Base-by-base conservation (phyloP, 2,797 vertebrate genomes). In the Dallia pectoralis region DNA sequence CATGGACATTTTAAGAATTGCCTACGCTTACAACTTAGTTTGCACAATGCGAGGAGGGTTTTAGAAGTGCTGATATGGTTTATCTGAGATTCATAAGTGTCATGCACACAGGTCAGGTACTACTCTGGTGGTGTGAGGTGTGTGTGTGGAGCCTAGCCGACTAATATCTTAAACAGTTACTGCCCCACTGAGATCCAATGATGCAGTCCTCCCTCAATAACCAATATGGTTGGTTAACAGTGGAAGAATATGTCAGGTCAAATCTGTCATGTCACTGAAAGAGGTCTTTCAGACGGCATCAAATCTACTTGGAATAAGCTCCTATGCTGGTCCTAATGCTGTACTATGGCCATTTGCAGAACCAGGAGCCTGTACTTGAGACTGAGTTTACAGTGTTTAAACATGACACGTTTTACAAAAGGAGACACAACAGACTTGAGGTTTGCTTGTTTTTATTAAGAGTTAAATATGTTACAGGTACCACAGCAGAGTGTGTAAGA, bases 361-460 rank as follows among this genome's bases (percentile, higher is more conserved):
- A 19, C 51, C 51, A 53, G 8, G 9, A 27, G 59, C 19, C 12
- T 27, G 27, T 62, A 27, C 59, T 15, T 30, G 36, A 36, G 25
- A 22, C 36, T 32, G 1, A 32, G n/a, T 44, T 15, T 67, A 1
- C 14, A 25, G 4, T 70, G 74, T 75, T 67, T 36, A 49, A 49
- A 62, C 51, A 30, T n/a, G n/a, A 19, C 32, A 44, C 64, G 22
- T 53, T 53, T 69, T 27, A 19, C 11, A 15, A 62, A 71, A 71
- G 14, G 36, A 36, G 32, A 32, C 14, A 32, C 14, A 30, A 19
- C 3, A 12, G 29, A 63, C 3, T 12, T 30, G 29, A 14, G 9
- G 19, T 33, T 32, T 27, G 16, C 14, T 27, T 70, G 25, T 64
- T 71, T 87, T 85, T 86, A 84, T 87, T 88, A 70, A 73, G 76